These are phyloP conservation scores for Okamejei kenojei DNA, from an alignment of 2,797 vertebrate species.

Conservation along the genomic window DNA sequence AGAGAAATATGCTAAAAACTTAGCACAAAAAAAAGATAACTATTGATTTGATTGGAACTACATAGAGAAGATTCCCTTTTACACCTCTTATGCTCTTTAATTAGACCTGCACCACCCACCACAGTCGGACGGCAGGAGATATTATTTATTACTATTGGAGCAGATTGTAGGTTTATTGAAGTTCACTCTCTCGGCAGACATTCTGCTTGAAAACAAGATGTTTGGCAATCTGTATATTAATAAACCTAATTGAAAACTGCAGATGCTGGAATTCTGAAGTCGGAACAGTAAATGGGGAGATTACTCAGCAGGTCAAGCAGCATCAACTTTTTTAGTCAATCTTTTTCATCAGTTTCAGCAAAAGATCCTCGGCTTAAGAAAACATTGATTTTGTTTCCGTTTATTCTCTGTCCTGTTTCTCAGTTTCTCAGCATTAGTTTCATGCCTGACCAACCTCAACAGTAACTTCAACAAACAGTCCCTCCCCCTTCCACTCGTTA, in stretches of 20 bases:
- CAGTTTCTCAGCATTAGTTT: too few species aligned
- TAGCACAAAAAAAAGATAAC: neutral
- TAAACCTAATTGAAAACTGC: neutral
- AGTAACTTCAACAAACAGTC: too few species aligned
- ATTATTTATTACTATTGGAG: neutral
- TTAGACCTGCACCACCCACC: neutral
- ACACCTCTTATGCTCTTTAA: neutral
- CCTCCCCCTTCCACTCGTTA: too few species aligned
- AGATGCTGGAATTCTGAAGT: too few species aligned
- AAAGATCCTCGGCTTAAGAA: too few species aligned
- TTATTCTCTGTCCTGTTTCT: too few species aligned
- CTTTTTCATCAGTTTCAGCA: too few species aligned
- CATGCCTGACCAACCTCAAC: too few species aligned
- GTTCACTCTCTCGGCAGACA: neutral
- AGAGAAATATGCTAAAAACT: neutral
- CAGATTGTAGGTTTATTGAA: neutral
- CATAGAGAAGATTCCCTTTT: neutral
- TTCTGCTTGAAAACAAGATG: neutral
- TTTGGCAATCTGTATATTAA: neutral
- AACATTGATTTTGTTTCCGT: too few species aligned
- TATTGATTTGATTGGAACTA: neutral
- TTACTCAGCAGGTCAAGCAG: too few species aligned
- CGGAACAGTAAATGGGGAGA: too few species aligned
- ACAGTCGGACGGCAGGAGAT: neutral
- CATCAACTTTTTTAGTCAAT: too few species aligned